A percentile compares a stretch with the other conserved stretches of the same genome.
Evolutionary conservation across 2,888 invertebrate species (phyloP).

Genomic region (Litoditis marina): DNA sequence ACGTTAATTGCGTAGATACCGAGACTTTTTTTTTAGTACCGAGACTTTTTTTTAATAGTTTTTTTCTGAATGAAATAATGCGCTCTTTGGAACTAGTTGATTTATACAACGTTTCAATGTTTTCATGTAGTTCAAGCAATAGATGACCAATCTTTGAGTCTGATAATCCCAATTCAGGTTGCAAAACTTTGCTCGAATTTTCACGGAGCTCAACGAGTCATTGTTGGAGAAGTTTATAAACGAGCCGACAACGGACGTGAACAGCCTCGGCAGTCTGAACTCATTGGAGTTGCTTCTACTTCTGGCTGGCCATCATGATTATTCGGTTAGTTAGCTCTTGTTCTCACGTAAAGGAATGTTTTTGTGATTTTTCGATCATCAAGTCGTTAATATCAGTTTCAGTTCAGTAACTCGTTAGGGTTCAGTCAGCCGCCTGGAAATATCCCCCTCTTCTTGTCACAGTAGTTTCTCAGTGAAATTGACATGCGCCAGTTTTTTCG

Average conservation of each 20-base stretch:
- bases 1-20: no score
- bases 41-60: background rate
- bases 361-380: slow-evolving; percentile 11
- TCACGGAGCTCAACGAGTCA: slow-evolving; percentile 88
- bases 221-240: slow-evolving; percentile 79
- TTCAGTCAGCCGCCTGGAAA: background rate
- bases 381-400: background rate
- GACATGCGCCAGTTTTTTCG: background rate
- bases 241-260: slow-evolving; percentile 18
- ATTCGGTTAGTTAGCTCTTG: slow-evolving; percentile 73
- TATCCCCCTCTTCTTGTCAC: no score
- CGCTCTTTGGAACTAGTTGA: background rate
- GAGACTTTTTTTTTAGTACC: background rate
- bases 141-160: background rate
- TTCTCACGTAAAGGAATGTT: background rate
- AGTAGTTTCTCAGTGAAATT: background rate
- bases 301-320: slow-evolving; percentile 94
- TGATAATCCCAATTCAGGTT: slow-evolving; percentile 68
- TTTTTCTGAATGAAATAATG: background rate
- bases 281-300: slow-evolving; percentile 83
- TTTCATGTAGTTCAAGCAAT: no score
- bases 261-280: slow-evolving; percentile 60
- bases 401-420: background rate
- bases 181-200: slow-evolving; percentile 86
- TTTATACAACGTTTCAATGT: background rate